Base-by-base conservation (phyloP, 2,888 invertebrate species). In the Aromia moschata region DNA sequence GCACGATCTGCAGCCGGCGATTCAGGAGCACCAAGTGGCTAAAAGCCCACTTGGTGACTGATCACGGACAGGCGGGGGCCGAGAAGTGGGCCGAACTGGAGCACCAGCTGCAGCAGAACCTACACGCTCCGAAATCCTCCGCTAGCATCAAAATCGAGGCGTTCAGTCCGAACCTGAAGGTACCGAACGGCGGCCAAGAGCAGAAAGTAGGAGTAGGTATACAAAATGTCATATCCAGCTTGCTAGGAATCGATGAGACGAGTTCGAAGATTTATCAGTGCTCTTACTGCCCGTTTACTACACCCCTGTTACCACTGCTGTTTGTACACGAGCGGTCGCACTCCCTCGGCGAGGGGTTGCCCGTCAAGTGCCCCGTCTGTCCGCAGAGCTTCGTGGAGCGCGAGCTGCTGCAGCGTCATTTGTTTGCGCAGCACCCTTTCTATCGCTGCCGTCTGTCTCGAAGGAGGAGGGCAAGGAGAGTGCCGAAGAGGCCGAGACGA, bases 281-380 rank as follows among this genome's bases (percentile, higher is more conserved):
- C 82, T 91, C 93, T 38, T 89, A 91, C 77, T 96, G 96, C 79
- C 89, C 92, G 54, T 96, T 95, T 79, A 89, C 92, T 38, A 95
- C 96, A 31, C 90, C 93, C 65, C 91, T 94, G 77, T 85, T 95
- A 72, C 94, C 95, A 53, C 93, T 96, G 74, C 84, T 96, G 69
- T 94, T 94, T 80, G 92, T 95, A 47, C 96, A 96, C 82, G 96
- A 96, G 79, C 88, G 93, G 70, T 92, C 93, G 37, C 95, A 95
- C 65, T 69, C 76, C 12, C 61, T 75, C 56, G 78, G 74, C 61
- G 67, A 69, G 14, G 70, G 72, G 60, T 74, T 64, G 67, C 77
- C 73, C 64, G 77, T 81, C 62, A 86, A 84, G 70, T 88, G 86
- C 77, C 87, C 85, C 38, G 83, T 85, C 64, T 88, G 87, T 77